Conservation (phyloP, 92 coral and sea anemone species). For the Scolanthus callimorphus region DNA sequence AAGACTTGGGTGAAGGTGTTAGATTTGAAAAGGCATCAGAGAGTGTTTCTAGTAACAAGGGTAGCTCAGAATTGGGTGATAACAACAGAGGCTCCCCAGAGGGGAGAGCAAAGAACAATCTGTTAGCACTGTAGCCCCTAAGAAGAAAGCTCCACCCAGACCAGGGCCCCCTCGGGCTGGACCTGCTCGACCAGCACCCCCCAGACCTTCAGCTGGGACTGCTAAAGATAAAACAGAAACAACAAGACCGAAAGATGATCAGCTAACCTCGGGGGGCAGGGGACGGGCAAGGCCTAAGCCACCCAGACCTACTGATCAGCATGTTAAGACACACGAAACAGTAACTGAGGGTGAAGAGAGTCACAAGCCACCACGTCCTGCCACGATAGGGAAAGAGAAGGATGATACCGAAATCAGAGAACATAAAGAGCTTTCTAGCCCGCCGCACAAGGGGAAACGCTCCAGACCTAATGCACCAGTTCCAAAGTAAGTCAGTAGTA, state of each 20-base stretch:
- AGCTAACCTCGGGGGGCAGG: background rate
- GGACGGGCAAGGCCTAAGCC: slow-evolving; percentile 14
- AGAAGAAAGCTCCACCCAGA: slow-evolving; percentile 37
- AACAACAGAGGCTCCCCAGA: slow-evolving; percentile 25
- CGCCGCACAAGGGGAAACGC: background rate
- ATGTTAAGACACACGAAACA: slow-evolving; percentile 4
- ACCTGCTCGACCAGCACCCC: slow-evolving; percentile 46
- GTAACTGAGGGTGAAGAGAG: slow-evolving; percentile 21
- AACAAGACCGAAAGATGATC: slow-evolving; percentile 1
- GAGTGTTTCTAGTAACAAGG: background rate
- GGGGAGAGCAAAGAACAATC: slow-evolving; percentile 17
- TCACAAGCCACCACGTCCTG: slow-evolving; percentile 62
- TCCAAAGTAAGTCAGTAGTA: slow-evolving; percentile 12
- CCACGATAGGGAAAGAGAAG: slow-evolving; percentile 37
- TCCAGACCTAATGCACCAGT: background rate
- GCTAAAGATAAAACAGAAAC: slow-evolving; percentile 6
- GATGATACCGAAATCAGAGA: background rate
- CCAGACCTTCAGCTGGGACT: background rate
- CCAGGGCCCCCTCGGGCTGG: slow-evolving; percentile 46
- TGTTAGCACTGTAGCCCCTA: slow-evolving; percentile 14
- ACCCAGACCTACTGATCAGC: slow-evolving; percentile 24
- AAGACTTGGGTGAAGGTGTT: background rate
- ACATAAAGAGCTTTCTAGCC: background rate
- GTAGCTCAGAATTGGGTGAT: background rate
- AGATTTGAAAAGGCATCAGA: background rate